Evolutionary conservation across 2,888 invertebrate genomes (phyloP).

Genomic region (Dione juno): DNA sequence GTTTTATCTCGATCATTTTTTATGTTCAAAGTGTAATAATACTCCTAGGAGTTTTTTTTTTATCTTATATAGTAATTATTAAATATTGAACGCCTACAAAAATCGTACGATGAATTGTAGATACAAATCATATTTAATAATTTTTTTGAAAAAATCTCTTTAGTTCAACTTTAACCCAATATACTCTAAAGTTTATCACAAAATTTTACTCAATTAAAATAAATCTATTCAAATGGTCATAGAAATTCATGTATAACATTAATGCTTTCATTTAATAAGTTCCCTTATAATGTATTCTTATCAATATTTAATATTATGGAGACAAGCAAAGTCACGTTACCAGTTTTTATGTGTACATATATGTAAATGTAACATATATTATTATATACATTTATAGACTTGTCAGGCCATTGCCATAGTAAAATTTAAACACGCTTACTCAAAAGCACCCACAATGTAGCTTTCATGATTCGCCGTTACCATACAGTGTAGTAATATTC

Average conservation of each 20-base stretch:
- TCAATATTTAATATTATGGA: not conserved
- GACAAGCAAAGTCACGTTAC: not conserved
- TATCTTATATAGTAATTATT: not conserved
- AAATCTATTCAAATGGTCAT: too few relatives aligned
- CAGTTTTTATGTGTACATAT: not conserved
- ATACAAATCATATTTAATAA: too few relatives aligned
- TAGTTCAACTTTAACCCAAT: too few relatives aligned
- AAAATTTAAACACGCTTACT: constrained; percentile 13
- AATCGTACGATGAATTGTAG: too few relatives aligned
- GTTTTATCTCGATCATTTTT: constrained; percentile 7
- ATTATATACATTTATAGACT: not conserved
- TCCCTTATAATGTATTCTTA: not conserved
- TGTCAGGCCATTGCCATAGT: constrained; percentile 18
- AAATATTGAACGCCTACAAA: not conserved
- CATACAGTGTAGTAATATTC: constrained; percentile 8
- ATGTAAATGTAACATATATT: not conserved
- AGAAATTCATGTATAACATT: too few relatives aligned
- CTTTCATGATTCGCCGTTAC: not conserved
- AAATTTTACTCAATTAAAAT: too few relatives aligned
- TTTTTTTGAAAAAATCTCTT: too few relatives aligned
- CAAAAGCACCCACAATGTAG: constrained; percentile 15
- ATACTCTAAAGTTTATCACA: too few relatives aligned
- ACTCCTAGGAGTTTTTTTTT: not conserved
- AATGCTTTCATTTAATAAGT: too few relatives aligned
- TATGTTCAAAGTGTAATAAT: not conserved